Conservation (phyloP, 2,797 vertebrate species). For the Perdix hodgsoniae region DNA sequence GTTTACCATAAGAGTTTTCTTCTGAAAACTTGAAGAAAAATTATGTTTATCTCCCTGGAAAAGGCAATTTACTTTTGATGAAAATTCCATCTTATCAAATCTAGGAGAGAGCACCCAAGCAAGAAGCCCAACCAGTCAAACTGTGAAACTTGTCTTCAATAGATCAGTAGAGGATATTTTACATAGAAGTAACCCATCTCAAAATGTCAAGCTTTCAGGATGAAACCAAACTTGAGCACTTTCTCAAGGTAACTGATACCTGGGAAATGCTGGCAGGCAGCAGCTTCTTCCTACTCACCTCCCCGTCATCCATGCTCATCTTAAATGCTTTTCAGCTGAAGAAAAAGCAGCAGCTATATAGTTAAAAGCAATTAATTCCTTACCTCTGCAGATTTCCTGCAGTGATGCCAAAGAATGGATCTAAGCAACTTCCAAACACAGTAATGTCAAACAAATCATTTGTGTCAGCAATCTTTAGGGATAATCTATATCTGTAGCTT, state of each 20-base stretch:
- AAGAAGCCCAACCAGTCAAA: neutral
- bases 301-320: neutral
- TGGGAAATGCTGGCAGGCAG: neutral
- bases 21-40: neutral
- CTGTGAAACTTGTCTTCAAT: neutral
- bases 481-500: conserved; percentile 89
- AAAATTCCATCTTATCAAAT: neutral
- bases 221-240: neutral
- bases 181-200: neutral
- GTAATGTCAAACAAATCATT: conserved; percentile 86
- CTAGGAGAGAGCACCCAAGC: neutral
- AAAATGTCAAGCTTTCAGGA: neutral
- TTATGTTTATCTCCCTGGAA: neutral
- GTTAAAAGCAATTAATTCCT: conserved; percentile 12
- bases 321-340: neutral
- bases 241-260: neutral
- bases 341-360: neutral
- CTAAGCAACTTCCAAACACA: conserved; percentile 91
- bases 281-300: neutral
- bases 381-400: conserved; percentile 89
- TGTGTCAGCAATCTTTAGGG: conserved; percentile 84
- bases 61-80: neutral
- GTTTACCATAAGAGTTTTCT: neutral
- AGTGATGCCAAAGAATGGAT: conserved; percentile 89
- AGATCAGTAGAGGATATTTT: neutral